phyloP scores from a whole-genome alignment of 2,797 vertebrate species.

The Decapterus maruadsi region DNA sequence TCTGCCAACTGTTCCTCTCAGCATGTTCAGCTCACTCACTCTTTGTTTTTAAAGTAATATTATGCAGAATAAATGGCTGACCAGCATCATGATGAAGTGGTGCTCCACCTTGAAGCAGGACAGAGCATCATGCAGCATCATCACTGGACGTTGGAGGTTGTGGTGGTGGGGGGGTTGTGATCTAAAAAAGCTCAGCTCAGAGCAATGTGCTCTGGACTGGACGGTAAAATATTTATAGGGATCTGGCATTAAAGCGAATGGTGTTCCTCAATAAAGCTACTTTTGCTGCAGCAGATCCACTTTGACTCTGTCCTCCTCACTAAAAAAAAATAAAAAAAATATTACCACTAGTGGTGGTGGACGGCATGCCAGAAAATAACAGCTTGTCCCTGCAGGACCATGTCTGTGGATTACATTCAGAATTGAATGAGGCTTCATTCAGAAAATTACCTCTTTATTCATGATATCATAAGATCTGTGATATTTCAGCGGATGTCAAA shows the following conservation, averaged over 20 bases:
- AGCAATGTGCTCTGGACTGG: background rate
- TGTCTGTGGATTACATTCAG: background rate
- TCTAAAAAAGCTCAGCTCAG: constrained; percentile 19
- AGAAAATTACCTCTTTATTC: background rate
- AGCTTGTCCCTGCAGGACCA: constrained; percentile 5
- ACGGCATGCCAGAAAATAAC: background rate
- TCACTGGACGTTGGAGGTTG: background rate
- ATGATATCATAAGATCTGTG: background rate
- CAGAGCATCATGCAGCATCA: background rate
- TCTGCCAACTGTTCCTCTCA: constrained; percentile 76
- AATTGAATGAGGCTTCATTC: background rate
- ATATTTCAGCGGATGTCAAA: too few species aligned
- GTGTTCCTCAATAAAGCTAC: constrained; percentile 26
- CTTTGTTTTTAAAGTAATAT: constrained; percentile 46
- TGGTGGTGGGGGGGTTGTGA: background rate
- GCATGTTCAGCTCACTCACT: constrained; percentile 37
- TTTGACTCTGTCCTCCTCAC: background rate
- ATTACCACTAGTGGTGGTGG: background rate
- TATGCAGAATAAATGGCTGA: background rate
- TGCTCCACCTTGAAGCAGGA: constrained; percentile 1
- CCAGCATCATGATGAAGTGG: background rate
- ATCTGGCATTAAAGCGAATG: constrained; percentile 20
- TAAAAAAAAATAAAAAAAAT: background rate
- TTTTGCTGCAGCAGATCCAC: constrained; percentile 29
- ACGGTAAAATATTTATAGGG: constrained; percentile 41